A percentile compares a stretch with the other conserved stretches of the same genome.
phyloP scores from a whole-genome alignment of 1,140 invertebrate species.

The Pseudomyrmex flavicornis region DNA sequence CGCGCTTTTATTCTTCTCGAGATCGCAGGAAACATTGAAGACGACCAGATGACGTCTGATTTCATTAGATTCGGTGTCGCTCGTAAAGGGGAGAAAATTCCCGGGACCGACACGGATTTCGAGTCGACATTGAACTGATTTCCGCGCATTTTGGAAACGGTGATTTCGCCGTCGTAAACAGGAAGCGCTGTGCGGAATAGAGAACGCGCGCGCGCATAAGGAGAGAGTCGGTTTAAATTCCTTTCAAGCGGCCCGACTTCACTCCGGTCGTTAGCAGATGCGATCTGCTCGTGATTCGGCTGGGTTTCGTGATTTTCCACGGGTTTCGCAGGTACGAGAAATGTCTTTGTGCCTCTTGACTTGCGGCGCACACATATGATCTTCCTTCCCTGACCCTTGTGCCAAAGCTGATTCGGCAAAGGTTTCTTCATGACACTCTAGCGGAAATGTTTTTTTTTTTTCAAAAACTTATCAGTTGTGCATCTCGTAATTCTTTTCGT shows the following conservation, averaged over 20 bases:
- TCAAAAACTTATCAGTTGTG: background rate
- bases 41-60: conserved; percentile 72
- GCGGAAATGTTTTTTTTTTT: background rate
- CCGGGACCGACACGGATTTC: conserved; percentile 78
- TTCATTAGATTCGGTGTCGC: conserved; percentile 76
- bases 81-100: conserved; percentile 68
- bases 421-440: background rate
- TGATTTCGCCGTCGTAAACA: conserved; percentile 74
- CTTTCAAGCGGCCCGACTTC: conserved; percentile 59
- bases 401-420: background rate
- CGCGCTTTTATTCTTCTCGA: background rate
- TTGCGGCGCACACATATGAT: conserved; percentile 50
- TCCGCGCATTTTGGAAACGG: conserved; percentile 78
- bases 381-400: conserved; percentile 26
- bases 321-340: conserved; percentile 54
- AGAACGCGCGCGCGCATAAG: background rate
- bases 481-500: background rate
- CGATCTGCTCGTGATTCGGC: conserved; percentile 76
- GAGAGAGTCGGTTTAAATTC: conserved; percentile 60
- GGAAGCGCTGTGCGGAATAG: background rate
- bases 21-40: conserved; percentile 45
- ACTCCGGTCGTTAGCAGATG: conserved; percentile 75
- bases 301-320: conserved; percentile 72
- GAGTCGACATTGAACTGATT: conserved; percentile 76
- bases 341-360: conserved; percentile 54